phyloP scores from a whole-genome alignment of 2,797 vertebrate species.

The Tiaroga cobitis region DNA sequence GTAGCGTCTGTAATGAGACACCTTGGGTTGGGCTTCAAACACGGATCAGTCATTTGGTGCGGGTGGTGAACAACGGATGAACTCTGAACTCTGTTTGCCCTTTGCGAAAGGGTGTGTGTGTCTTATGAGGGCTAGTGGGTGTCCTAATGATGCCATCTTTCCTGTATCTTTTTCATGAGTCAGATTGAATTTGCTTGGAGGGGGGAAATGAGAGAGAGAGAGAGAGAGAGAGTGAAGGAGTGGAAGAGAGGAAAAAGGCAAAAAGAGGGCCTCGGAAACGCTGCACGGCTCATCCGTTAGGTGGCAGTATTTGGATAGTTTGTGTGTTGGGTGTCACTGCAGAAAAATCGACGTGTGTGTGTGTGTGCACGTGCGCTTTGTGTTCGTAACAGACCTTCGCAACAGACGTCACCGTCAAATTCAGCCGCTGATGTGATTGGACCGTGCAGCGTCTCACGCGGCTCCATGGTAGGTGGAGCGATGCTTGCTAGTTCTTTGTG shows the following conservation, averaged over 20 bases:
- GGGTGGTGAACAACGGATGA: constrained; percentile 75
- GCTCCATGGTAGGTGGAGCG: constrained; percentile 36
- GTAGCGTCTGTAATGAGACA: constrained; percentile 63
- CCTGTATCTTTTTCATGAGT: constrained; percentile 63
- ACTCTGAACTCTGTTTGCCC: constrained; percentile 84
- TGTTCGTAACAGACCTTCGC: constrained; percentile 50
- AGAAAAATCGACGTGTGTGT: constrained; percentile 39
- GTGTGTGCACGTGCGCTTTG: constrained; percentile 21
- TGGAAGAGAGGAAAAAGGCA: constrained; percentile 11
- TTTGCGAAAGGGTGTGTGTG: constrained; percentile 54
- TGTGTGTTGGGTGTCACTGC: constrained; percentile 42
- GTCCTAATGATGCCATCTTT: constrained; percentile 67
- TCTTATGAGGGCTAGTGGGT: constrained; percentile 52
- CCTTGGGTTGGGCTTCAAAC: constrained; percentile 65
- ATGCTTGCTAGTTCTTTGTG: constrained; percentile 33
- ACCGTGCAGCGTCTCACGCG: constrained; percentile 7
- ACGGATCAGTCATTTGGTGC: constrained; percentile 65
- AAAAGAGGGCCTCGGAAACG: neutral
- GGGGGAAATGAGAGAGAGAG: constrained; percentile 52
- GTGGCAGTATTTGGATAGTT: constrained; percentile 63
- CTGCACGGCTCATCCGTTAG: constrained; percentile 45
- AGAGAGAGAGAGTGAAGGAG: constrained; percentile 2
- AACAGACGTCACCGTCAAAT: constrained; percentile 56
- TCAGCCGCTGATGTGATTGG: constrained; percentile 48
- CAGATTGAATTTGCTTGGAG: constrained; percentile 61